Conservation (phyloP, 53 echinoderm and acorn worm species). For the Temnopleurus reevesii region DNA sequence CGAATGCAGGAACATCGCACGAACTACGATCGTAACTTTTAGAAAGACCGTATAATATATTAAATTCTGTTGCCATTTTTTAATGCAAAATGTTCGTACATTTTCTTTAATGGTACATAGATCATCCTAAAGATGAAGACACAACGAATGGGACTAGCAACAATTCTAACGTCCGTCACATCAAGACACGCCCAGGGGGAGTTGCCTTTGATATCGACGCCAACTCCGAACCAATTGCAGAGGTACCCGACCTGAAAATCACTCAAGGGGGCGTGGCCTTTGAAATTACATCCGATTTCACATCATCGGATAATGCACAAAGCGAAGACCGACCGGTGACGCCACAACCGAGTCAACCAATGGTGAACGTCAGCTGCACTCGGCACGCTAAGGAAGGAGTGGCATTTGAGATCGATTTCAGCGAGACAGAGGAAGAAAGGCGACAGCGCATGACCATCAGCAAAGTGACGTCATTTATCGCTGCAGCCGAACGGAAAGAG, state of each 20-base stretch:
- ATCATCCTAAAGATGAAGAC: background rate
- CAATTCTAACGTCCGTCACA: background rate
- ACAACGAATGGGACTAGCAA: too few species aligned
- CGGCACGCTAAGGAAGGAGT: background rate
- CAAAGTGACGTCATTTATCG: constrained; percentile 21
- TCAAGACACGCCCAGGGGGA: background rate
- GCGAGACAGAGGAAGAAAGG: background rate
- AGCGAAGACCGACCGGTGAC: background rate
- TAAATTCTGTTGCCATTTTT: too few species aligned
- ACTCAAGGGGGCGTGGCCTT: constrained; percentile 1
- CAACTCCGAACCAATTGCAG: background rate
- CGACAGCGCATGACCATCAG: background rate
- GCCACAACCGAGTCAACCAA: background rate
- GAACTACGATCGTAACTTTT: too few species aligned
- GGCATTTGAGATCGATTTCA: constrained; percentile 32
- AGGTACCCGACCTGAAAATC: background rate
- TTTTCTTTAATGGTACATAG: background rate
- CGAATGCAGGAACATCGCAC: too few species aligned
- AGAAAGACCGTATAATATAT: too few species aligned
- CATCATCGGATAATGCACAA: background rate
- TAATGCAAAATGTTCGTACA: too few species aligned
- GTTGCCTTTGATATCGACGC: background rate
- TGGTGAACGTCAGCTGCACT: background rate
- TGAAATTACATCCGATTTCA: background rate
- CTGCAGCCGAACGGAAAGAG: background rate